A percentile compares a stretch with the other conserved stretches of the same genome.
Conservation (phyloP, 2,113 vertebrate species). For the Saguinus imperator region DNA sequence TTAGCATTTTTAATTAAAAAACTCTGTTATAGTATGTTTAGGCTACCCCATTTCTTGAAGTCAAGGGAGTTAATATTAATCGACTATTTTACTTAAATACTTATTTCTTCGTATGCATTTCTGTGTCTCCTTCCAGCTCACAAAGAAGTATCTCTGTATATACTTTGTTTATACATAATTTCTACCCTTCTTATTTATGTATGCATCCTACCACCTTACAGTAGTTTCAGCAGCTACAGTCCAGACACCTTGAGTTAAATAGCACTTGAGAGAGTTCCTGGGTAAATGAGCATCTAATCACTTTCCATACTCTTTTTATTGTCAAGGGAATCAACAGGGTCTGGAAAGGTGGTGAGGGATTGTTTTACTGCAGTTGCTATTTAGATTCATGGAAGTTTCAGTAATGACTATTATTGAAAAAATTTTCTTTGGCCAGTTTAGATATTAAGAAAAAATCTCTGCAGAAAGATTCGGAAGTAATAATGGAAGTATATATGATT, state of each 20-base stretch:
- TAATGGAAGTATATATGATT: not conserved
- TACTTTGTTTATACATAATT: not conserved
- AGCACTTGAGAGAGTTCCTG: not conserved
- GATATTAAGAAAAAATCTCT: not conserved
- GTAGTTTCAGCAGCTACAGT: not conserved
- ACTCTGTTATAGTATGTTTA: not conserved
- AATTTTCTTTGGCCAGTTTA: not conserved
- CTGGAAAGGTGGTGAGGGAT: too few species aligned
- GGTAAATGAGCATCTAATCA: not conserved
- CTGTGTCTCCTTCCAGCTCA: not conserved
- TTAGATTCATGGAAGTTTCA: slow-evolving; percentile 11
- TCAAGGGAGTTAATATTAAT: slow-evolving; percentile 5
- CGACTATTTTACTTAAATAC: slow-evolving; percentile 12
- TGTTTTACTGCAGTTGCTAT: not conserved
- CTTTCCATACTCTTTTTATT: not conserved
- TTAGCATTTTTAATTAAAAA: too few species aligned
- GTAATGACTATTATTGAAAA: slow-evolving; percentile 20
- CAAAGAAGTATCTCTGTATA: not conserved
- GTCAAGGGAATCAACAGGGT: not conserved
- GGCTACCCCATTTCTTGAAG: not conserved
- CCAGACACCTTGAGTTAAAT: not conserved
- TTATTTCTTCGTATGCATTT: not conserved
- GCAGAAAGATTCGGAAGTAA: not conserved
- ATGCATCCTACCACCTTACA: not conserved
- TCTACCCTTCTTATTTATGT: not conserved